Evolutionary conservation across 2,888 invertebrate genomes (phyloP).

Genomic region (Papilio protenor): DNA sequence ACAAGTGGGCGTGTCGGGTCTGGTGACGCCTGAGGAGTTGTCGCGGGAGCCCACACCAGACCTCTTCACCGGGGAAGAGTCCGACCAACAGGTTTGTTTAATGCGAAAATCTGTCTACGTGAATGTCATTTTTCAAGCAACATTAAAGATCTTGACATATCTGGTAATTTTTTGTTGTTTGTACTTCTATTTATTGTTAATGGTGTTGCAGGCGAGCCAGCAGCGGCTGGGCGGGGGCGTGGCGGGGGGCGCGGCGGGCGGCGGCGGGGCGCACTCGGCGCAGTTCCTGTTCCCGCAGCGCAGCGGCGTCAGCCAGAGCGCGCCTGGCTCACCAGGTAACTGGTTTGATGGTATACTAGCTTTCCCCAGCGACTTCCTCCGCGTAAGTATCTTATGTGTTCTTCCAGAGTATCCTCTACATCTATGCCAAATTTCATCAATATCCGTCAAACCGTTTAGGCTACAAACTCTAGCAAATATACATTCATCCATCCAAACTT

Average conservation of each 20-base stretch:
- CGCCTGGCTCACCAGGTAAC: slow-evolving; percentile 87
- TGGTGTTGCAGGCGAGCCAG: neutral
- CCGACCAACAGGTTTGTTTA: slow-evolving; percentile 72
- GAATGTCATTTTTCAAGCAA: too few relatives aligned
- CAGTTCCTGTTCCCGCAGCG: slow-evolving; percentile 76
- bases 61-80: slow-evolving; percentile 87
- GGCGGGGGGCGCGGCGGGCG: slow-evolving; percentile 74
- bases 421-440: too few relatives aligned
- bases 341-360: too few relatives aligned
- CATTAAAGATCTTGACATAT: neutral
- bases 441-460: too few relatives aligned
- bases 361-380: too few relatives aligned
- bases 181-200: too few relatives aligned
- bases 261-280: slow-evolving; percentile 71
- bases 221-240: slow-evolving; percentile 66
- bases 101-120: neutral
- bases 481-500: too few relatives aligned
- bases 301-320: slow-evolving; percentile 63
- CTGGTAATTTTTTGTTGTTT: neutral
- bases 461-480: too few relatives aligned
- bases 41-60: slow-evolving; percentile 97
- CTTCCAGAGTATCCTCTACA: too few relatives aligned
- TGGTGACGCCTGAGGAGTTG: slow-evolving; percentile 93
- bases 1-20: slow-evolving; percentile 93
- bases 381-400: too few relatives aligned